phyloP scores from a whole-genome alignment of 1,140 invertebrate genomes.

The Calycopis cecrops region DNA sequence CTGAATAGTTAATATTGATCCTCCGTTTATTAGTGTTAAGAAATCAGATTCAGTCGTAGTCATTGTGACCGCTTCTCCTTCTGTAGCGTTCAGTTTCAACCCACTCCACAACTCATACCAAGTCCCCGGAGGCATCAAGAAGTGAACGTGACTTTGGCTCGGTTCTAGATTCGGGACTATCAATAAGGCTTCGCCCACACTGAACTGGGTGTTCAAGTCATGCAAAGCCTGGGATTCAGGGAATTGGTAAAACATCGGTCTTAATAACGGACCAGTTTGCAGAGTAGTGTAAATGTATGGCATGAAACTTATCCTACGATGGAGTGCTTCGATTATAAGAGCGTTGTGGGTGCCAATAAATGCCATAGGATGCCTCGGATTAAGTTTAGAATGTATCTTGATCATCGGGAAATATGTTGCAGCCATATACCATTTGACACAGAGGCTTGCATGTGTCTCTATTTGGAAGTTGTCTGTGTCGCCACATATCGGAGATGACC shows the following conservation, averaged over 20 bases:
- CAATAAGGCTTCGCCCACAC: slow-evolving; percentile 50
- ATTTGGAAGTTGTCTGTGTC: slow-evolving; percentile 46
- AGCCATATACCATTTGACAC: slow-evolving; percentile 67
- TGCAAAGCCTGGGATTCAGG: slow-evolving; percentile 36
- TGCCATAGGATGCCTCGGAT: slow-evolving; percentile 41
- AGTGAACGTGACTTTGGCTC: slow-evolving; percentile 46
- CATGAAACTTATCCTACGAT: slow-evolving; percentile 38
- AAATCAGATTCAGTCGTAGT: slow-evolving; percentile 55
- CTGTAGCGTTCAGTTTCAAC: slow-evolving; percentile 31
- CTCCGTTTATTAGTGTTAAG: slow-evolving; percentile 47
- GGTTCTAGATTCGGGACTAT: slow-evolving; percentile 59
- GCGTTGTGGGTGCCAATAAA: slow-evolving; percentile 43
- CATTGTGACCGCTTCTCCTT: slow-evolving; percentile 47
- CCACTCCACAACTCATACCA: slow-evolving; percentile 66
- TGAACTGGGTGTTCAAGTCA: slow-evolving; percentile 47
- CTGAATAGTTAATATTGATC: slow-evolving; percentile 49
- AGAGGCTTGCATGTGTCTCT: slow-evolving; percentile 39
- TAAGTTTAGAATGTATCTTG: slow-evolving; percentile 48
- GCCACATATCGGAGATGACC: slow-evolving; percentile 59
- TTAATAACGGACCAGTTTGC: slow-evolving; percentile 51
- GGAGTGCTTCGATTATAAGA: slow-evolving; percentile 41
- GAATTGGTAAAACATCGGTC: slow-evolving; percentile 67
- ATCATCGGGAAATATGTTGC: slow-evolving; percentile 51
- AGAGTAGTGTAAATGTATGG: slow-evolving; percentile 56
- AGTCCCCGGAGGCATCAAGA: slow-evolving; percentile 47